Base-by-base conservation (phyloP, 2,113 vertebrate genomes). In the Felis chaus region DNA sequence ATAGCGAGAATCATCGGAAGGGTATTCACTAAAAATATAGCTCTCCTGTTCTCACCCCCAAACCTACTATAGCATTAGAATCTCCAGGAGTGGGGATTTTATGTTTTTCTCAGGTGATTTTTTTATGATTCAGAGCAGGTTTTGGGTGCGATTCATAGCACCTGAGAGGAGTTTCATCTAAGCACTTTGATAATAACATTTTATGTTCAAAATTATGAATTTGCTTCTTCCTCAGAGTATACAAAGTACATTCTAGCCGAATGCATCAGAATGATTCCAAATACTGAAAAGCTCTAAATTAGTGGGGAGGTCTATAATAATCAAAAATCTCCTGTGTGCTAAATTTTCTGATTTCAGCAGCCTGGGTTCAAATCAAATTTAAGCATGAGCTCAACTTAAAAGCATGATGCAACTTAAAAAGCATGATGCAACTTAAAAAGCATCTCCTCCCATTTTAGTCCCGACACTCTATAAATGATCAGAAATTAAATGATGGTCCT, bases 251-350 rank as follows among this genome's bases (percentile, higher is more conserved):
- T 93, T 91, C 65, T 76, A 69, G 13, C 27, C 93, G 88, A 48
- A 5, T 89, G 33, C 14, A 53, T 88, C 29, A 25, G 31, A 95
- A 86, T 79, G 73, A 87, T 87, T 76, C 12, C 53, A 92, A 92
- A 87, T 83, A 66, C 39, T 50, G 11, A 92, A 92, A 94, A 82
- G 61, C 41, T 86, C n/a, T 74, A 82, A 95, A 79, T 94, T 74
- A 89, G 31, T 29, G 48, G 12, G 5, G 68, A 12, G 7, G 23
- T 45, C 50, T 19, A 15, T 71, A 69, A 69, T 69, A 81, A 65
- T 76, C 39, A 88, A 50, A 65, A 74, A 41, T 63, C n/a, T 86
- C 80, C 69, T 50, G 41, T 48, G 29, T 90, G 33, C 25, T 55
- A 57, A 9, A 29, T 39, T 88, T 87, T 89, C 61, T 74, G 21